Base-by-base conservation (phyloP, 53 echinoderm and acorn worm species). In the Antedon mediterranea region DNA sequence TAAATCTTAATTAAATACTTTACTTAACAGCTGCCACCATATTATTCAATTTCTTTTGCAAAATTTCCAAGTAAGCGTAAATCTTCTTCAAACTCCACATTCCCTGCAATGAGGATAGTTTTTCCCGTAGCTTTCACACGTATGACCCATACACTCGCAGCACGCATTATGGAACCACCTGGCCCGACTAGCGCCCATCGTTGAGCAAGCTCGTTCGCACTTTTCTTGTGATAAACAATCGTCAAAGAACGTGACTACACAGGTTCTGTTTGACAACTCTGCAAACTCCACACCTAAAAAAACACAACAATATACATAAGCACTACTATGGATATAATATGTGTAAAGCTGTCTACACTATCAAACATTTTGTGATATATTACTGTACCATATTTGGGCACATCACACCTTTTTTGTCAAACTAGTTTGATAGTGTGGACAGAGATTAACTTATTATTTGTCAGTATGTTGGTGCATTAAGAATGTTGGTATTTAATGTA, bases 131-230 rank as follows among this genome's bases (percentile, higher is more conserved):
- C 88, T 90, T 71, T 90, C 79, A 72, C 98, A 98, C 18, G 90
- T 42, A 11, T 87, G 78, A 34, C 98, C 92, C 29, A 98, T 78
- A 70, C 98, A 98, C 87, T 98, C 86, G 30, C 98, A 98, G 86
- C 98, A 98, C 7, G 86, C 89, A 0, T 85, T 93, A 34, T 98
- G 98, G 78, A 98, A 98, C 98, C 98, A 98, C 26, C 98, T 84
- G 31, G 84, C 86, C 43, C 84, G 81, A 26, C 87, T 74, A 0
- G 98, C 84, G 13, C 98, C 98, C 86, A 98, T 90, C 33, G 92
- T 89, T n/a, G 31, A 71, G 72, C 98, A 98, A 18, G 92, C 83
- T 5, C 31, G 77, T 34, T 80, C 81, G 43, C 98, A 98, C 79
- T 98, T 92, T 29, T 84, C 78, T 29, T 92, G 32, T 11, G 89